Percentiles rank a stretch among this genome's conserved stretches.
These are phyloP conservation scores for Myxocyprinus asiaticus DNA, from an alignment of 2,113 vertebrate species.

Conservation along the genomic window DNA sequence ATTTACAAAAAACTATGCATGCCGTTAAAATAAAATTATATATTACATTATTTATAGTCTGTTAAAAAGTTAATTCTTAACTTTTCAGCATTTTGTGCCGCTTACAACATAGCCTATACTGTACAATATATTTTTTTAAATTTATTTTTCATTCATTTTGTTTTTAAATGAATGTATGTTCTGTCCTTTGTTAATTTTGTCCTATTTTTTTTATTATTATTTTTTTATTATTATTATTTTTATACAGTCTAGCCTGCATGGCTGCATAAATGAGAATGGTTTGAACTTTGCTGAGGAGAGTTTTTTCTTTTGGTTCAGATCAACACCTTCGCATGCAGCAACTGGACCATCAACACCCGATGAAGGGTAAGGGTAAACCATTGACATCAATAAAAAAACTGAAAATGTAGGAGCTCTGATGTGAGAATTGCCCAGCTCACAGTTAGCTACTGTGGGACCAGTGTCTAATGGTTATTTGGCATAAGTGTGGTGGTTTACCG, in stretches of 20 bases:
- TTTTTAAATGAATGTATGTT: conserved; percentile 60
- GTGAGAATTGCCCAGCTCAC: conserved; percentile 66
- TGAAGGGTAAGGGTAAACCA: conserved; percentile 52
- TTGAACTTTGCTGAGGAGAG: conserved; percentile 67
- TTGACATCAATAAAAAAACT: conserved; percentile 68
- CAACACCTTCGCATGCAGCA: conserved; percentile 67
- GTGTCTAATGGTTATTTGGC: conserved; percentile 67
- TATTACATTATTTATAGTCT: conserved; percentile 99
- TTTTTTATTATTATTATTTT: conserved; percentile 40
- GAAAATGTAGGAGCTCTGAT: conserved; percentile 70
- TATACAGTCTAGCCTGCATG: conserved; percentile 54
- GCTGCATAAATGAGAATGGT: conserved; percentile 70
- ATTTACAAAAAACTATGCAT: conserved; percentile 97
- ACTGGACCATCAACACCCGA: conserved; percentile 57
- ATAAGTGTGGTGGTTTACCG: conserved; percentile 64
- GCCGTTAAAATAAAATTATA: conserved; percentile 96
- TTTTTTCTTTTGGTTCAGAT: conserved; percentile 67
- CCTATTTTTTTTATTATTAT: too few species aligned
- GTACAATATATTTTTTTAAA: conserved; percentile 69
- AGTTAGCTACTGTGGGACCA: conserved; percentile 68
- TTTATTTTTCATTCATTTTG: conserved; percentile 16
- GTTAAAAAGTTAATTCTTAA: conserved; percentile 91
- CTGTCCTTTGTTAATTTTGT: too few species aligned
- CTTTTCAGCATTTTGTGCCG: conserved; percentile 77
- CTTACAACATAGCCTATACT: conserved; percentile 84